These are phyloP conservation scores for Stichodactyla helianthus DNA, from an alignment of 64 coral and sea anemone genomes.

Conservation along the genomic window DNA sequence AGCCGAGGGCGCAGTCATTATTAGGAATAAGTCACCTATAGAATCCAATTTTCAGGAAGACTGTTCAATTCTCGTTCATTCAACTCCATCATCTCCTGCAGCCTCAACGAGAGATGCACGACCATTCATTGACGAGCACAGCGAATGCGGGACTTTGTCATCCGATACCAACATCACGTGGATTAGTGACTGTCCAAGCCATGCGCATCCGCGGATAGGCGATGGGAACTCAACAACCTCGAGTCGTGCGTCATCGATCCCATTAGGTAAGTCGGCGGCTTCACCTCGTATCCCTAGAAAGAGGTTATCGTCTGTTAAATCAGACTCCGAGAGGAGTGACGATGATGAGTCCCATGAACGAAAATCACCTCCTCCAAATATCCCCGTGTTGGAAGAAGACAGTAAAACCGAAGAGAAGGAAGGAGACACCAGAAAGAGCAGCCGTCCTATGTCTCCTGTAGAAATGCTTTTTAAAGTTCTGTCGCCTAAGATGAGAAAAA, in stretches of 20 bases:
- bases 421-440: not conserved
- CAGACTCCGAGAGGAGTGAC: conserved; percentile 9
- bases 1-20: conserved; percentile 73
- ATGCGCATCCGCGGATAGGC: conserved; percentile 47
- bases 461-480: conserved; percentile 75
- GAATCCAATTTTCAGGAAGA: conserved; percentile 46
- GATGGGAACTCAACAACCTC: conserved; percentile 88
- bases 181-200: conserved; percentile 69
- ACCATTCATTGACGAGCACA: conserved; percentile 55
- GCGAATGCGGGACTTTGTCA: conserved; percentile 81
- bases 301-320: conserved; percentile 35
- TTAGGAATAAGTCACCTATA: conserved; percentile 66
- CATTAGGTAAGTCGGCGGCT: conserved; percentile 54
- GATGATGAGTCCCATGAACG: conserved; percentile 30
- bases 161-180: conserved; percentile 87
- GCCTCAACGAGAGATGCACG: conserved; percentile 33
- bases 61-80: conserved; percentile 69
- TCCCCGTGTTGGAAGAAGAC: not conserved
- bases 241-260: conserved; percentile 70
- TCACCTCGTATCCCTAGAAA: conserved; percentile 22
- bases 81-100: conserved; percentile 55
- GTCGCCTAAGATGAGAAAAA: conserved; percentile 69
- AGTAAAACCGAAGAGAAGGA: not conserved
- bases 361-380: not conserved
- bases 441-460: conserved; percentile 73